A percentile compares a stretch with the other conserved stretches of the same genome.
phyloP scores from a whole-genome alignment of 2,113 vertebrate species.

The Tichodroma muraria region DNA sequence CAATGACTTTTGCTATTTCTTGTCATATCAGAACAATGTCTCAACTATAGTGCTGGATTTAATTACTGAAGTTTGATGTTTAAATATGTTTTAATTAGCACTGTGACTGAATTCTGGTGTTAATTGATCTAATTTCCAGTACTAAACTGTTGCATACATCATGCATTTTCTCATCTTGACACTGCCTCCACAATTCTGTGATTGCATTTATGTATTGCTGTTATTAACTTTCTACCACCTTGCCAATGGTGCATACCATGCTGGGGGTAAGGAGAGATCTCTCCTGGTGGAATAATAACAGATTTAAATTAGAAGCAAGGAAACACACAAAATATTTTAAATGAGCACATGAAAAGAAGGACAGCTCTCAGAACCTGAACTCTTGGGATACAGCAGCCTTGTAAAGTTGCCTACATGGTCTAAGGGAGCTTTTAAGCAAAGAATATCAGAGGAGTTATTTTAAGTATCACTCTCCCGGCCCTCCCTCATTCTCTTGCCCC shows the following conservation, averaged over 20 bases:
- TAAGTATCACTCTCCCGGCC: background rate
- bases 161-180: background rate
- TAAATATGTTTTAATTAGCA: constrained; percentile 10
- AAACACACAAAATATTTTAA: background rate
- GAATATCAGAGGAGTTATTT: background rate
- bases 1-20: background rate
- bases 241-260: background rate
- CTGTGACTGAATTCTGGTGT: background rate
- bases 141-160: background rate
- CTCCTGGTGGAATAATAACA: background rate
- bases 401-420: background rate
- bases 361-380: background rate
- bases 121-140: background rate
- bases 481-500: background rate
- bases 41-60: background rate
- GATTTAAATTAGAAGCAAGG: background rate
- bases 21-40: background rate
- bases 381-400: background rate
- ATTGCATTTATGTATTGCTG: background rate
- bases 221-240: background rate
- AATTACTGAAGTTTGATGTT: constrained; percentile 18
- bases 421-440: background rate
- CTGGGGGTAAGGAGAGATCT: background rate
- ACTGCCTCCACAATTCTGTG: background rate
- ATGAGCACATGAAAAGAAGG: background rate